A percentile compares a stretch with the other conserved stretches of the same genome.
Conservation (phyloP, 2,113 vertebrate genomes). For the Gambusia holbrooki region DNA sequence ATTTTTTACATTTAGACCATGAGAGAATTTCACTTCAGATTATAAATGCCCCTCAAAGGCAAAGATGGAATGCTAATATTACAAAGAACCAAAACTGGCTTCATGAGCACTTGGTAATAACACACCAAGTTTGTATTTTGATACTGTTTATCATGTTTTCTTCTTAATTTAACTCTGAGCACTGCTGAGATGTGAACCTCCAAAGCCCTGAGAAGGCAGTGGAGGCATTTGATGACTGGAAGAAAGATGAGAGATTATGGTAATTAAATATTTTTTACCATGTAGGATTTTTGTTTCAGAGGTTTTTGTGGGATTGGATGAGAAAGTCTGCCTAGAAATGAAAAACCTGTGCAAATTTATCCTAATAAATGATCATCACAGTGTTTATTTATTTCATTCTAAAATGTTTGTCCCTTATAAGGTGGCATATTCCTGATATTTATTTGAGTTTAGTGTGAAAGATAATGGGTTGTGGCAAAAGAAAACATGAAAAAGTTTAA, state of each 20-base stretch:
- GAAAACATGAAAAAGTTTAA: not conserved
- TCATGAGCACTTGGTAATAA: not conserved
- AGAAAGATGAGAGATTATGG: not conserved
- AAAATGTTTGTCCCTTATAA: not conserved
- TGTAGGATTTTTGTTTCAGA: not conserved
- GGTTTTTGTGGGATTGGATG: not conserved
- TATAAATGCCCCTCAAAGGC: not conserved
- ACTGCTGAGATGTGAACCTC: conserved; percentile 56
- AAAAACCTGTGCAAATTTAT: not conserved
- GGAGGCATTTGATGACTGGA: conserved; percentile 67
- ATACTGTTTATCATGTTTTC: conserved; percentile 21
- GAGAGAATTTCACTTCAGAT: not conserved
- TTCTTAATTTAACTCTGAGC: conserved; percentile 74
- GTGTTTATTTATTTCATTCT: not conserved
- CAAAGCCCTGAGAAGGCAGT: conserved; percentile 82
- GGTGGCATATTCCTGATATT: not conserved
- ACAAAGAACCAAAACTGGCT: not conserved
- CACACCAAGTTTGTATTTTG: not conserved
- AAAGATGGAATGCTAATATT: not conserved
- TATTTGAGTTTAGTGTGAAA: not conserved
- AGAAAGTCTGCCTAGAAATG: not conserved
- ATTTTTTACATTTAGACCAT: not conserved
- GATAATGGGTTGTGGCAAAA: not conserved
- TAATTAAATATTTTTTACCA: not conserved
- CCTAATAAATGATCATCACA: not conserved